Evolutionary conservation across 2,888 invertebrate species (phyloP).

Genomic region (Calameuta pallipes): DNA sequence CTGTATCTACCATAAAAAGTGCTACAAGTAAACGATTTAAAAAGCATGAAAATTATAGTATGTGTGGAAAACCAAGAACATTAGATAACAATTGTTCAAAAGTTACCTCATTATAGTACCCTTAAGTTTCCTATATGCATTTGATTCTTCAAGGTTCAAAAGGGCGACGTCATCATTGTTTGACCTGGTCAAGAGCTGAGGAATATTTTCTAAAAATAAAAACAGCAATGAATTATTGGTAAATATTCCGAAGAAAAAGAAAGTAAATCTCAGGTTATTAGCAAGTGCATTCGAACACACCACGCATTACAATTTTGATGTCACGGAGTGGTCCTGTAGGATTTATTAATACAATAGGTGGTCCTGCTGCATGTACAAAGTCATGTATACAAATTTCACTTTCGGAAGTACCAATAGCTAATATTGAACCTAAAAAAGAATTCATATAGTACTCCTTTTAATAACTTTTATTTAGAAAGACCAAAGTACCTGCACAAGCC

Average conservation of each 20-base stretch:
- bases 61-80: background rate
- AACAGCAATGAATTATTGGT: background rate
- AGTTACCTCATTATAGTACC: background rate
- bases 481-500: background rate
- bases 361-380: constrained; percentile 17
- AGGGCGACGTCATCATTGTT: background rate
- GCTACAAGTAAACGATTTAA: background rate
- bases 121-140: background rate
- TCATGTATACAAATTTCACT: constrained; percentile 47
- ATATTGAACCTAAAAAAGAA: constrained; percentile 35
- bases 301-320: background rate
- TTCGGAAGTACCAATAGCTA: constrained; percentile 47
- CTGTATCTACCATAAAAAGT: background rate
- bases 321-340: background rate
- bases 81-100: background rate
- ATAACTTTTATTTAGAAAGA: background rate
- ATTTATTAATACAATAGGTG: background rate
- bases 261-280: background rate
- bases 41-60: too few relatives aligned
- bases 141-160: background rate
- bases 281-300: background rate
- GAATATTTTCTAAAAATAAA: background rate
- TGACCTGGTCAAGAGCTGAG: background rate
- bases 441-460: background rate
- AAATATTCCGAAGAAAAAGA: background rate